phyloP scores from a whole-genome alignment of 2,113 vertebrate genomes.

The Coryphaenoides rupestris region DNA sequence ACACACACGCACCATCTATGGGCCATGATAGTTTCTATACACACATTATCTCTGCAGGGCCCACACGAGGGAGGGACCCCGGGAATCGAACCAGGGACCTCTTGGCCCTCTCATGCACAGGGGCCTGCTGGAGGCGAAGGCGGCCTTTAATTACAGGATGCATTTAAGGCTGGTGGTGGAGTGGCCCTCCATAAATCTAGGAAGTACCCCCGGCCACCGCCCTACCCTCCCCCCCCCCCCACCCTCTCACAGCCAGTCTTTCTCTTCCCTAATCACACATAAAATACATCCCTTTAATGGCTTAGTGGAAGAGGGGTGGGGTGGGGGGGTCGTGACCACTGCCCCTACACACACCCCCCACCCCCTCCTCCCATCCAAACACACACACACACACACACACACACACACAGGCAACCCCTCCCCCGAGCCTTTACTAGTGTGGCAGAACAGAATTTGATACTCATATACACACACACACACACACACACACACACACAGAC shows the following conservation, averaged over 20 bases:
- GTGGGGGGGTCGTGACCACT: background rate
- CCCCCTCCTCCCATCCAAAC: background rate
- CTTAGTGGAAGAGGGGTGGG: constrained; percentile 10
- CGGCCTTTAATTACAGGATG: constrained; percentile 80
- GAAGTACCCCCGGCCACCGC: constrained; percentile 53
- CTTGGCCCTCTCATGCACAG: constrained; percentile 48
- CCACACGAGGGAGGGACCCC: constrained; percentile 32
- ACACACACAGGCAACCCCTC: background rate
- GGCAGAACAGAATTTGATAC: background rate
- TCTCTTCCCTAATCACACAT: constrained; percentile 46
- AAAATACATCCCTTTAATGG: constrained; percentile 29
- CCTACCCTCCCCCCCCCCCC: constrained; percentile 42
- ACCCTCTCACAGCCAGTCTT: constrained; percentile 21
- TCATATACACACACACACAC: background rate
- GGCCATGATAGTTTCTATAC: too few relatives aligned
- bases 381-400: background rate
- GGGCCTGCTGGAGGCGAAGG: constrained; percentile 56
- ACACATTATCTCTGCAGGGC: too few relatives aligned
- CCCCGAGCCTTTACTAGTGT: too few relatives aligned
- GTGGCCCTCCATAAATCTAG: constrained; percentile 72
- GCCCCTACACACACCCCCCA: background rate
- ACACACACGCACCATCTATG: too few relatives aligned
- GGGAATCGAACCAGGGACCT: too few relatives aligned
- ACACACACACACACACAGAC: background rate
- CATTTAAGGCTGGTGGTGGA: constrained; percentile 64